A percentile compares a stretch with the other conserved stretches of the same genome.
These are phyloP conservation scores for Upupa epops DNA, from an alignment of 2,113 vertebrate genomes.

Conservation along the genomic window DNA sequence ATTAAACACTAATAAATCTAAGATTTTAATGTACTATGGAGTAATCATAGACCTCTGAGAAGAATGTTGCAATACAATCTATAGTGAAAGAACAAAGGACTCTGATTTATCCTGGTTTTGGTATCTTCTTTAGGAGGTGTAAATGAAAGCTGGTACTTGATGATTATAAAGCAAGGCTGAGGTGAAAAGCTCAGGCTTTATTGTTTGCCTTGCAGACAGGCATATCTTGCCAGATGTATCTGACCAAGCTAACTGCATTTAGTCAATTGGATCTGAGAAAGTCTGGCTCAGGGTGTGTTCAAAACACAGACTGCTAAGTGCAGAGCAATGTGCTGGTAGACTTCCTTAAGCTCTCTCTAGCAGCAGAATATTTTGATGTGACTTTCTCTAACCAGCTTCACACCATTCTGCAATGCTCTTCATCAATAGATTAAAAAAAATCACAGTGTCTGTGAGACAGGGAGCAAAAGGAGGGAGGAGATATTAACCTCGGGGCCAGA, in stretches of 20 bases:
- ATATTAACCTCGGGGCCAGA: not conserved
- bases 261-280: not conserved
- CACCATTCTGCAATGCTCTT: rapidly evolving
- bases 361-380: not conserved
- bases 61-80: not conserved
- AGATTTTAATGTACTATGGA: not conserved
- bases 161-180: not conserved
- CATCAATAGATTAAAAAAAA: not conserved
- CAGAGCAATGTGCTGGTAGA: not conserved
- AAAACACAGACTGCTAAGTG: not conserved
- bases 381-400: not conserved
- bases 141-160: not conserved
- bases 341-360: not conserved
- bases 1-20: not conserved
- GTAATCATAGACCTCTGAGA: not conserved
- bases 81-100: not conserved
- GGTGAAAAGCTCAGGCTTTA: not conserved
- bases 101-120: not conserved
- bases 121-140: not conserved
- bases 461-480: not conserved
- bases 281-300: not conserved
- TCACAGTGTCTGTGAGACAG: rapidly evolving
- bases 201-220: not conserved
- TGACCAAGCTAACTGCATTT: not conserved
- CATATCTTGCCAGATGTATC: not conserved